These are phyloP conservation scores for Dendroctonus ponderosae DNA, from an alignment of 1,140 invertebrate species.

Conservation along the genomic window DNA sequence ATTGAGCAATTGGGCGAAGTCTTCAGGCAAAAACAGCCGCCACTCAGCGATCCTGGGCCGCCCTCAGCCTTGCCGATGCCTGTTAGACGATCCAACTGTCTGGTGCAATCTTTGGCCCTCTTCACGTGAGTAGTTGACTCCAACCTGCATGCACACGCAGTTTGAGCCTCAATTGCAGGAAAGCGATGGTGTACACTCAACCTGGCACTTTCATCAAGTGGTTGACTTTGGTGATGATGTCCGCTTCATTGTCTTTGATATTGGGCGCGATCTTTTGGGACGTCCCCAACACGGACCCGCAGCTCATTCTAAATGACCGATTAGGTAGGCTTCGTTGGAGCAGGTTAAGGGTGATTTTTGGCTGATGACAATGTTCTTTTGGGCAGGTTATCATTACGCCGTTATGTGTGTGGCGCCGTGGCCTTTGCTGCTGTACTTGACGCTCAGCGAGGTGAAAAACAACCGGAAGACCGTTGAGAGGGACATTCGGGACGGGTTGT, in stretches of 20 bases:
- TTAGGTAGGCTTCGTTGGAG: conserved; percentile 47
- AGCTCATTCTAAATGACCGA: conserved; percentile 71
- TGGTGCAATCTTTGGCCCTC: conserved; percentile 67
- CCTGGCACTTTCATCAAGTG: conserved; percentile 80
- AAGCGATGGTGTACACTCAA: conserved; percentile 71
- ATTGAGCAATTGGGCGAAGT: conserved; percentile 87
- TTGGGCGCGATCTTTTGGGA: conserved; percentile 90
- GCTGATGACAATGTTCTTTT: background rate
- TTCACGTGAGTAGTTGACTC: conserved; percentile 62
- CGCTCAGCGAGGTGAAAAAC: conserved; percentile 66
- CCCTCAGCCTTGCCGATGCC: conserved; percentile 70
- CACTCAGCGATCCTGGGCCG: conserved; percentile 73
- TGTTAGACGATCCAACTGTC: conserved; percentile 58
- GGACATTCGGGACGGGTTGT: conserved; percentile 77
- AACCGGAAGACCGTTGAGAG: conserved; percentile 70
- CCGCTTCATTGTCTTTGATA: conserved; percentile 76
- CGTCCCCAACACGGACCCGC: conserved; percentile 69
- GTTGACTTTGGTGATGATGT: conserved; percentile 71
- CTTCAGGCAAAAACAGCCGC: conserved; percentile 65
- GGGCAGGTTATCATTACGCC: conserved; percentile 75
- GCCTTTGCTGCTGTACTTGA: conserved; percentile 70
- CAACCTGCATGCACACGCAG: background rate
- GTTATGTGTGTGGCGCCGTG: conserved; percentile 73
- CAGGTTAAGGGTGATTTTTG: background rate
- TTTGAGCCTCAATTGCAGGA: conserved; percentile 51